Conservation (phyloP, 2,113 vertebrate genomes). For the Strix aluco region DNA sequence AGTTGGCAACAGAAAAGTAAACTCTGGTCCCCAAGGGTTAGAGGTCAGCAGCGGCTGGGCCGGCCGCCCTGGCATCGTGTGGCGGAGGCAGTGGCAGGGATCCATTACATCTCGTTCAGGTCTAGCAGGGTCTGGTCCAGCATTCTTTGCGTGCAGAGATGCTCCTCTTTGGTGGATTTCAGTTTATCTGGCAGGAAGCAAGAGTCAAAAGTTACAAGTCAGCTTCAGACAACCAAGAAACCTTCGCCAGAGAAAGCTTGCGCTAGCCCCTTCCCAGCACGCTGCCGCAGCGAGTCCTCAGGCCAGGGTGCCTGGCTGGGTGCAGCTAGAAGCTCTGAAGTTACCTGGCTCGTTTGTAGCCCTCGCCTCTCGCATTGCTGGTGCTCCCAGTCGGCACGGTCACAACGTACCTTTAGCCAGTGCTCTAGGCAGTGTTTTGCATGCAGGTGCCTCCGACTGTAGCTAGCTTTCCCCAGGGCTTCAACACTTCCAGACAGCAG, state of each 20-base stretch:
- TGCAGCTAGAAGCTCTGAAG: not conserved
- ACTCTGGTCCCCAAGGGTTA: conserved; percentile 48
- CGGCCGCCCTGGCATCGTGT: not conserved
- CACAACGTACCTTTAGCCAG: not conserved
- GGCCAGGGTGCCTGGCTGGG: not conserved
- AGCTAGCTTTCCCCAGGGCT: not conserved
- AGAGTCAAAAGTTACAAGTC: not conserved
- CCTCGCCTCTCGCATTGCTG: not conserved
- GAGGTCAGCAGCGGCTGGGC: conserved; percentile 65
- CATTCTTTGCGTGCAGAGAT: conserved; percentile 88
- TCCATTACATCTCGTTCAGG: conserved; percentile 88
- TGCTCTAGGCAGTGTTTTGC: not conserved
- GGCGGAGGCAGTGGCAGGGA: conserved; percentile 9
- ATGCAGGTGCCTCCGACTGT: not conserved
- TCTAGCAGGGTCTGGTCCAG: conserved; percentile 94
- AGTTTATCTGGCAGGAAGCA: conserved; percentile 82
- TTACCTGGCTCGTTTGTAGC: not conserved
- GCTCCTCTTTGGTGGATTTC: conserved; percentile 88
- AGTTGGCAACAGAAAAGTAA: conserved; percentile 28
- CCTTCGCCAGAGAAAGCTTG: not conserved
- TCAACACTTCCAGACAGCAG: not conserved
- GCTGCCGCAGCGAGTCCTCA: not conserved
- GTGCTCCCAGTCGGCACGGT: not conserved
- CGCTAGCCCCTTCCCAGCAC: not conserved
- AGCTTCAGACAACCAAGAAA: fast-evolving